Evolutionary conservation across 2,888 invertebrate genomes (phyloP).

Genomic region (Arctia plantaginis): DNA sequence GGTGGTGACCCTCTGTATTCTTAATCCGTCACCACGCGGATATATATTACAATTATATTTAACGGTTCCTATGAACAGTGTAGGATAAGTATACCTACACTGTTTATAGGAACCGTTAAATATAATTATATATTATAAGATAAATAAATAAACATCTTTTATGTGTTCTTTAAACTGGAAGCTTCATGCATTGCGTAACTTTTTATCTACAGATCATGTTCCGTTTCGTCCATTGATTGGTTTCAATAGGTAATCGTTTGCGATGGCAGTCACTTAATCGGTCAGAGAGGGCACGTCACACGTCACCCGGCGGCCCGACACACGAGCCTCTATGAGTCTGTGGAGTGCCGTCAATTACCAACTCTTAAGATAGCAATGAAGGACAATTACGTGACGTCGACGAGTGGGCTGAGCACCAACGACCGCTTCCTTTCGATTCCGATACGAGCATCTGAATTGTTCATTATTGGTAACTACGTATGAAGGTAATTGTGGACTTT

Average conservation of each 20-base stretch:
- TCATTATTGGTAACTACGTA: background rate
- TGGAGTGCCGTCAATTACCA: constrained; percentile 57
- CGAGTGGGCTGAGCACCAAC: constrained; percentile 26
- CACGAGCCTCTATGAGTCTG: constrained; percentile 32
- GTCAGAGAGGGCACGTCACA: constrained; percentile 37
- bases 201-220: constrained; percentile 16
- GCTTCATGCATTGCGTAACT: background rate
- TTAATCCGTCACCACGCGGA: no score
- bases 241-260: constrained; percentile 46
- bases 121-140: no score
- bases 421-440: constrained; percentile 24
- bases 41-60: no score
- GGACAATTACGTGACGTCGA: constrained; percentile 54
- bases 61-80: no score
- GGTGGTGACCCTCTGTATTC: no score
- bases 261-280: constrained; percentile 32
- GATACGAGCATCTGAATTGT: constrained; percentile 12
- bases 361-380: constrained; percentile 62
- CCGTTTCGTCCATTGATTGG: constrained; percentile 51
- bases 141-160: background rate
- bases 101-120: no score
- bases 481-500: background rate
- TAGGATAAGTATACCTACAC: no score
- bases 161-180: background rate
- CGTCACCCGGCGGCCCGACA: constrained; percentile 22